Base-by-base conservation (phyloP, 2,888 invertebrate genomes). In the Leucania comma region DNA sequence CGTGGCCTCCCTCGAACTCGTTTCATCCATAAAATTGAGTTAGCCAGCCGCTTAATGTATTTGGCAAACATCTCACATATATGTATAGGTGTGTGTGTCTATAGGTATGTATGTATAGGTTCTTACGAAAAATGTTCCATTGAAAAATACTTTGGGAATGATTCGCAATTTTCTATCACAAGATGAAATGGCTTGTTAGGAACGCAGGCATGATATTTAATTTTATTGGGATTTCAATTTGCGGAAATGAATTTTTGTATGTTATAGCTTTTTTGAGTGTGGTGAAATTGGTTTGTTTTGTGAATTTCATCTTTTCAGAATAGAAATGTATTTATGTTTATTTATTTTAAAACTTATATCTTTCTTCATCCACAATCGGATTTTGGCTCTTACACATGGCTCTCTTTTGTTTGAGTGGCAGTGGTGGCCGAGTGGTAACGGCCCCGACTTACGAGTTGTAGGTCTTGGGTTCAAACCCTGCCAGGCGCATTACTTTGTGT, bases 11-110 rank as follows among this genome's bases (percentile, higher is more conserved):
- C 88, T 88, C 87, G 58, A 84, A 78, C 90, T 91, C 91, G 92
- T 90, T 92, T 88, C 90, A 89, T 84, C 89, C 90, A 90, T 92
- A 91, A 92, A 93, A 93, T 92, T 90, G 91, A 91, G 93, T 93
- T 92, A 91, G 90, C 85, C 82, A 83, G 87, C 89, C 91, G 90
- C 89, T 90, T 92, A 93, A 93, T 92, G 90, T 90, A 87, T 91
- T 92, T 90, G 91, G 90, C 92, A 93, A 92, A 93, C 90, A 92
- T 87, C 84, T 86, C 83, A 81, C 75, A 78, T 78, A 73, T 76
- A 59, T 35, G 57, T 70, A 60, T 17, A 20, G 17, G 9, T 42
- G 3, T 17, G 5, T 26, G 14, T 64, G 26, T 54, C 42, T 67
- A 51, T 38, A 54, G 42, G 50, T 14, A 56, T 61, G 26, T 46